These are phyloP conservation scores for Muschampia plurimacula DNA, from an alignment of 2,888 invertebrate genomes.

Conservation along the genomic window DNA sequence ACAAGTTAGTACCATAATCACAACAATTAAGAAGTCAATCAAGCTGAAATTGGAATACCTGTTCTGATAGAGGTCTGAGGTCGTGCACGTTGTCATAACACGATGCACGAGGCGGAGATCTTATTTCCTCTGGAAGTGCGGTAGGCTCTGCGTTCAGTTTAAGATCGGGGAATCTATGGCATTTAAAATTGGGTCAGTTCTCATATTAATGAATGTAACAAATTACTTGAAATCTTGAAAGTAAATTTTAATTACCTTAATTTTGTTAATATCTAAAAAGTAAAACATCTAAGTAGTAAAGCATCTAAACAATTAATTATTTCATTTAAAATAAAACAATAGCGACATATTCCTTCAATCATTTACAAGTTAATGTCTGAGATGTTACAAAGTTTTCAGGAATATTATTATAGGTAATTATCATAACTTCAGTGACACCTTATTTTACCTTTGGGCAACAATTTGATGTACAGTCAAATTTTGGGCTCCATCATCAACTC, in stretches of 20 bases:
- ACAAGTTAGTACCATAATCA: too few relatives aligned
- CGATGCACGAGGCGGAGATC: constrained; percentile 86
- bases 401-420: not conserved
- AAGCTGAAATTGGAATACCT: constrained; percentile 50
- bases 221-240: too few relatives aligned
- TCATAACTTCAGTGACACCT: not conserved
- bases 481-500: constrained; percentile 85
- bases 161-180: constrained; percentile 88
- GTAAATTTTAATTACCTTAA: not conserved
- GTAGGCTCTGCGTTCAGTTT: constrained; percentile 86
- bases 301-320: too few relatives aligned
- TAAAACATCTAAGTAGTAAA: too few relatives aligned
- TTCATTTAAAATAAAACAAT: too few relatives aligned
- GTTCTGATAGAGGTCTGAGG: constrained; percentile 77
- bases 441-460: constrained; percentile 88
- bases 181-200: not conserved
- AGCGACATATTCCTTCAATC: too few relatives aligned
- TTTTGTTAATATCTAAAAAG: not conserved
- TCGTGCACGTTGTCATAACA: constrained; percentile 93
- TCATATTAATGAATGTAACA: not conserved
- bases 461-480: constrained; percentile 88
- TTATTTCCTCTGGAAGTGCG: constrained; percentile 72
- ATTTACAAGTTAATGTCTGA: not conserved
- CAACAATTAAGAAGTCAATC: too few relatives aligned
- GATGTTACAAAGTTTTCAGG: too few relatives aligned